A percentile compares a stretch with the other conserved stretches of the same genome.
phyloP scores from a whole-genome alignment of 2,888 invertebrate genomes.

The Megalurothrips usitatus region DNA sequence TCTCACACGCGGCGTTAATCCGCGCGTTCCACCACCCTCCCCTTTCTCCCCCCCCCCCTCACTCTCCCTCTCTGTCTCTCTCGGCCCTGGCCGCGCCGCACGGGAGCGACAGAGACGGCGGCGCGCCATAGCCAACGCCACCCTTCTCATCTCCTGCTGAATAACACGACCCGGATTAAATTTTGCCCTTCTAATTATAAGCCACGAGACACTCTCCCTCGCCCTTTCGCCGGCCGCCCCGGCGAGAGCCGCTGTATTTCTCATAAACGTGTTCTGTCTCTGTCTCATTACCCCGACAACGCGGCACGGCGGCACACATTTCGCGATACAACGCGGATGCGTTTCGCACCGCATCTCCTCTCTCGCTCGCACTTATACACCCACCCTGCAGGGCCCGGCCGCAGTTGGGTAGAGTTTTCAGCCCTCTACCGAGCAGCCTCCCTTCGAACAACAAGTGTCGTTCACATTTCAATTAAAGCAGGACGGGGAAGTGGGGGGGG shows the following conservation, averaged over 20 bases:
- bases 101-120: too few species aligned
- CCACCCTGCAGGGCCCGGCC: too few species aligned
- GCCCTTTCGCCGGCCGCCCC: too few species aligned
- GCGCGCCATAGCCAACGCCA: neutral
- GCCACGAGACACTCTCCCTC: neutral
- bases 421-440: too few species aligned
- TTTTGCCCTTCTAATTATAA: slow-evolving; percentile 25
- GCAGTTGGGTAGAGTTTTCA: too few species aligned
- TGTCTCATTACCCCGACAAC: neutral
- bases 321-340: neutral
- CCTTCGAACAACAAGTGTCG: too few species aligned
- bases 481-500: too few species aligned
- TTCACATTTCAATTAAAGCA: too few species aligned
- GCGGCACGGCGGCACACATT: neutral
- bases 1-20: neutral
- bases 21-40: neutral
- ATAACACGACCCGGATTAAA: slow-evolving; percentile 1
- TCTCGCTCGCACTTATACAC: neutral
- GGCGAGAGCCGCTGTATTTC: too few species aligned
- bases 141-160: slow-evolving; percentile 18
- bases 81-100: neutral
- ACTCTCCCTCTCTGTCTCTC: neutral
- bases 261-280: too few species aligned
- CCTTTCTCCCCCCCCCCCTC: neutral
- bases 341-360: neutral